A percentile compares a stretch with the other conserved stretches of the same genome.
Evolutionary conservation across 2,797 vertebrate genomes (phyloP).

Genomic region (Chrysocyon brachyurus): DNA sequence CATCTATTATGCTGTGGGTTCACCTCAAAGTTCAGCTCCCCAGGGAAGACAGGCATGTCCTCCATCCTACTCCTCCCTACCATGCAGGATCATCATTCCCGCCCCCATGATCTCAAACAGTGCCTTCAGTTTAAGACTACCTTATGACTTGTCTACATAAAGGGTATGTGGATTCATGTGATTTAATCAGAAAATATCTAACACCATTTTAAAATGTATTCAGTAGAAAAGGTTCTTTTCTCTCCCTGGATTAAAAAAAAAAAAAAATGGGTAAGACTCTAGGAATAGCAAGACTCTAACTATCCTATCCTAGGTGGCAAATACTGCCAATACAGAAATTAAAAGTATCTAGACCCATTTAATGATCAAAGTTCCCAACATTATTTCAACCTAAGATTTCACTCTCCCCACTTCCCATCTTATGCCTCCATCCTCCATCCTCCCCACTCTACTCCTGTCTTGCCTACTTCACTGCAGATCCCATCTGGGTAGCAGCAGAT

Average conservation of each 20-base stretch:
- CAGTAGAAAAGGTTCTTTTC: neutral
- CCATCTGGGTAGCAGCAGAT: neutral
- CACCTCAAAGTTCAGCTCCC: neutral
- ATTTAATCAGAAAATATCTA: neutral
- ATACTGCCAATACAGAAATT: neutral
- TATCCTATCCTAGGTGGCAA: neutral
- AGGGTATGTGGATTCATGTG: neutral
- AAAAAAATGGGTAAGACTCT: neutral
- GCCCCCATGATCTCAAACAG: neutral
- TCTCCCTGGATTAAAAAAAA: neutral
- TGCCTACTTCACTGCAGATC: neutral
- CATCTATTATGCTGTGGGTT: neutral
- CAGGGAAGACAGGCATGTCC: neutral
- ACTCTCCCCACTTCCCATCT: neutral
- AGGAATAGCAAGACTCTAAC: neutral
- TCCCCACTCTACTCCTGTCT: neutral
- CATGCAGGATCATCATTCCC: no score
- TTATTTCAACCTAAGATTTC: neutral
- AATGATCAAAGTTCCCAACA: neutral
- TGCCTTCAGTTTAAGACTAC: neutral
- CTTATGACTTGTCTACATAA: neutral
- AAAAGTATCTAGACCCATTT: neutral
- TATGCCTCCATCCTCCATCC: neutral
- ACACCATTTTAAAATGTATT: neutral
- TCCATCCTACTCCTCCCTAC: neutral